phyloP scores from a whole-genome alignment of 2,888 invertebrate genomes.

The Phyllotreta striolata region DNA sequence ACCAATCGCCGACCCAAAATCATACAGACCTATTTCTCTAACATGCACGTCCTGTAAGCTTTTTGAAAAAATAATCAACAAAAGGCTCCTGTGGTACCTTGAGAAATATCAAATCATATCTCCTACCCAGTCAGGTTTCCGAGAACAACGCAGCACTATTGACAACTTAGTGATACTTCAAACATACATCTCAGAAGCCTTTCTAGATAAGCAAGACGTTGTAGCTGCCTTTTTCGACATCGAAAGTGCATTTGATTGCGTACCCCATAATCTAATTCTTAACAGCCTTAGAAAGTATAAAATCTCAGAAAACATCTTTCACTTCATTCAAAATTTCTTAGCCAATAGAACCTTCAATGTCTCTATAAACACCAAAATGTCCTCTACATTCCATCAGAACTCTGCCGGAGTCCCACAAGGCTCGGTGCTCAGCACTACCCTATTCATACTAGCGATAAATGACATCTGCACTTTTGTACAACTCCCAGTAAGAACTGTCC shows the following conservation, averaged over 20 bases:
- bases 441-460: not conserved
- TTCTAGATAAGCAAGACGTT: not conserved
- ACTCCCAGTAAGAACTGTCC: too few relatives aligned
- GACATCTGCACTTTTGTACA: too few relatives aligned
- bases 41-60: too few relatives aligned
- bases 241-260: constrained; percentile 1
- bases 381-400: not conserved
- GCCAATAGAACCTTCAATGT: not conserved
- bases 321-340: not conserved
- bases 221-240: constrained; percentile 5
- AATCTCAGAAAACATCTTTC: constrained; percentile 6
- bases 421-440: constrained; percentile 1
- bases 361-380: not conserved
- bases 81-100: not conserved
- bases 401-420: not conserved
- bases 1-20: not conserved
- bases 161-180: constrained; percentile 2
- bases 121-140: not conserved
- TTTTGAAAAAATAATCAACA: constrained; percentile 1
- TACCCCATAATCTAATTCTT: not conserved
- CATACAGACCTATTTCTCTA: too few relatives aligned
- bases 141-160: not conserved
- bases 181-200: not conserved
- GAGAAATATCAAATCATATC: not conserved
- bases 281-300: not conserved